These are phyloP conservation scores for Sebastes oblongus DNA, from an alignment of 2,797 vertebrate species.

Conservation along the genomic window DNA sequence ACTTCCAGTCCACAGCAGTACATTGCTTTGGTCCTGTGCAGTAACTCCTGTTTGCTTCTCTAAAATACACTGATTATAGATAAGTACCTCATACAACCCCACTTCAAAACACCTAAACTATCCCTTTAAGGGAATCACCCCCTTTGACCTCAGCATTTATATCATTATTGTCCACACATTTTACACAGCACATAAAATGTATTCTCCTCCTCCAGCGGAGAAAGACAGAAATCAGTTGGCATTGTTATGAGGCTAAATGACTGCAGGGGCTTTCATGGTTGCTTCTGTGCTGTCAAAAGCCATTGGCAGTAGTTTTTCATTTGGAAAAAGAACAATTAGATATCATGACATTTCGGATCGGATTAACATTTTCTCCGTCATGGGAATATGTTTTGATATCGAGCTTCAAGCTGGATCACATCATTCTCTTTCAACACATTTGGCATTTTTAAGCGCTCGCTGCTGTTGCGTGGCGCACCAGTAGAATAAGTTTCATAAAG, in stretches of 20 bases:
- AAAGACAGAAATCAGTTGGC: conserved; percentile 26
- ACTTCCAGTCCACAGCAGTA: too few species aligned
- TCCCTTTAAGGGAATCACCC: not conserved
- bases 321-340: conserved; percentile 52
- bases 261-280: conserved; percentile 44
- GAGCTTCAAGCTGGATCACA: conserved; percentile 45
- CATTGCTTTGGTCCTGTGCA: too few species aligned
- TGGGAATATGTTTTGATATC: conserved; percentile 61
- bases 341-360: conserved; percentile 64
- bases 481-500: conserved; percentile 5
- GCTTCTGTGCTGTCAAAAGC: conserved; percentile 46
- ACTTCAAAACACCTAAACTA: not conserved
- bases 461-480: conserved; percentile 5
- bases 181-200: conserved; percentile 17
- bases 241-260: conserved; percentile 43
- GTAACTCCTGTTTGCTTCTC: too few species aligned
- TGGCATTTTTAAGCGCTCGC: conserved; percentile 45
- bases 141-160: conserved; percentile 30
- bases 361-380: conserved; percentile 50
- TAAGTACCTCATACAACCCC: not conserved
- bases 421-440: conserved; percentile 48
- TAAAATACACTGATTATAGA: too few species aligned
- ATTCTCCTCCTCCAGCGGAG: not conserved
- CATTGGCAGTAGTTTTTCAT: conserved; percentile 39
- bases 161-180: conserved; percentile 26